Percentiles rank a stretch among this genome's conserved stretches.
These are phyloP conservation scores for Anolis apletophallus DNA, from an alignment of 2,797 vertebrate genomes.

Conservation along the genomic window DNA sequence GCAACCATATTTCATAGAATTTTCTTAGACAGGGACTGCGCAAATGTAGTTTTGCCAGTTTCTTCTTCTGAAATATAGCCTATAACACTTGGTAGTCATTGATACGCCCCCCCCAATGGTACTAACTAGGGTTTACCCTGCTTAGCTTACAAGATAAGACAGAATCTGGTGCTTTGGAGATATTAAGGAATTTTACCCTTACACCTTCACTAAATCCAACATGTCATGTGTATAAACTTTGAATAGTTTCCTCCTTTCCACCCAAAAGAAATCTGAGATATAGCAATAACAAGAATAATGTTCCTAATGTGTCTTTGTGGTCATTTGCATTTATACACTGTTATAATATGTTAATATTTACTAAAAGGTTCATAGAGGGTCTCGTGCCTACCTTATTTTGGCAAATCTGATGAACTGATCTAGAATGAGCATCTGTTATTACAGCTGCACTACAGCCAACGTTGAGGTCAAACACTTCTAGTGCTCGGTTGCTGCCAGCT, in stretches of 20 bases:
- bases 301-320: not conserved
- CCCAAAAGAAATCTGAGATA: not conserved
- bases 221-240: not conserved
- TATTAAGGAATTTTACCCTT: too few species aligned
- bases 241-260: not conserved
- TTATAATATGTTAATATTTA: conserved; percentile 19
- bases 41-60: too few species aligned
- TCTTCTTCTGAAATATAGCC: too few species aligned
- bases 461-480: conserved; percentile 92
- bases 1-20: too few species aligned
- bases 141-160: too few species aligned
- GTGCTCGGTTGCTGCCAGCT: conserved; percentile 82
- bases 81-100: too few species aligned
- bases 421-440: conserved; percentile 83
- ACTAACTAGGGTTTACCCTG: too few species aligned
- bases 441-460: conserved; percentile 76
- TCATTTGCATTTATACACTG: not conserved
- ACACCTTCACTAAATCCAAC: not conserved
- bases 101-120: too few species aligned
- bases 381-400: conserved; percentile 86
- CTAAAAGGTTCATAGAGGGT: not conserved
- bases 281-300: not conserved
- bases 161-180: too few species aligned
- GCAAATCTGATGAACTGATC: conserved; percentile 86
- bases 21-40: too few species aligned